Evolutionary conservation across 2,888 invertebrate genomes (phyloP).

Genomic region (Diachrysia chrysitis): DNA sequence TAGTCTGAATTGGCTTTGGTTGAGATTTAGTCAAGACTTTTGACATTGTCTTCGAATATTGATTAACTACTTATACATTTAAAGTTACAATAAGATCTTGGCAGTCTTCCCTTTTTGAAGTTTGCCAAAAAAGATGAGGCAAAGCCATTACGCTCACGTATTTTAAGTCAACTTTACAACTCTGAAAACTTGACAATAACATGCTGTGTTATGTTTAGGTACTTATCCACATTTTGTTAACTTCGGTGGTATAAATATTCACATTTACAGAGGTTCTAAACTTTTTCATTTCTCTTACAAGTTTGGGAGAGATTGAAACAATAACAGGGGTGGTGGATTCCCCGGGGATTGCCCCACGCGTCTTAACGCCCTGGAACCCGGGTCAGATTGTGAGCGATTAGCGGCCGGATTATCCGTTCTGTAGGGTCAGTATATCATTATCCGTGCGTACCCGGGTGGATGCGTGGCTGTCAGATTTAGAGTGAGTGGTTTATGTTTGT

Average conservation of each 20-base stretch:
- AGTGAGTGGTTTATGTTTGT: neutral
- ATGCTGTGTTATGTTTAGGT: neutral
- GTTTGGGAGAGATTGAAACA: constrained; percentile 83
- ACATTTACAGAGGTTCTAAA: constrained; percentile 66
- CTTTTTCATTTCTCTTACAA: constrained; percentile 61
- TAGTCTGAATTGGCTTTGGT: no score
- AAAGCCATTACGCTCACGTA: neutral
- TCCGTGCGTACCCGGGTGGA: neutral
- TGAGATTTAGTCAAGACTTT: no score
- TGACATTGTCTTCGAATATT: no score
- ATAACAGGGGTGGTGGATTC: constrained; percentile 82
- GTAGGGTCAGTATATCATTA: neutral
- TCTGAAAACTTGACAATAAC: constrained; percentile 32
- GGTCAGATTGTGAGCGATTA: constrained; percentile 38
- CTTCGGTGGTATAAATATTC: constrained; percentile 37
- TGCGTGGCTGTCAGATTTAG: neutral
- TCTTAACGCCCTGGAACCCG: constrained; percentile 51
- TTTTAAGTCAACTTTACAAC: neutral
- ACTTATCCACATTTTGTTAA: neutral
- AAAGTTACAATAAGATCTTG: neutral
- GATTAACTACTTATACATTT: neutral
- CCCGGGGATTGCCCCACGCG: constrained; percentile 62
- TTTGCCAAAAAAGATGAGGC: neutral
- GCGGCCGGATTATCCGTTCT: constrained; percentile 27
- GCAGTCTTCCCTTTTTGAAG: neutral